Base-by-base conservation (phyloP, 2,888 invertebrate genomes). In the Hololepta plana region DNA sequence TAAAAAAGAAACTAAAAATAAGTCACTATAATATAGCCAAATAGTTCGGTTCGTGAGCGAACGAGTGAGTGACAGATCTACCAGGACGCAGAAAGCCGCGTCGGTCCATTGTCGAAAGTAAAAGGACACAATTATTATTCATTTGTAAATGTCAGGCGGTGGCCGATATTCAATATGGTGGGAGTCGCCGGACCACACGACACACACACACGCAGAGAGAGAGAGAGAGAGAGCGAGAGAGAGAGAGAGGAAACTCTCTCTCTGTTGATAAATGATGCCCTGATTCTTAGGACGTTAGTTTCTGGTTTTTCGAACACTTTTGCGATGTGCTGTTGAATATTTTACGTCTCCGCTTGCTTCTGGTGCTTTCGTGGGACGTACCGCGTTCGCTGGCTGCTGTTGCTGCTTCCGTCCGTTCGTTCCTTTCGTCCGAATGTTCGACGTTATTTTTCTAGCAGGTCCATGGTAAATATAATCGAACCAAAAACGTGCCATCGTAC, bases 41-140 rank as follows among this genome's bases (percentile, higher is more conserved):
- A n/a, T n/a, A n/a, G n/a, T n/a, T n/a, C n/a, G n/a, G n/a, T n/a
- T n/a, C n/a, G n/a, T n/a, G 28, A 23, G 17, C 25, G n/a, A 10
- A 28, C 28, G 23, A 24, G 24, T 17, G 23, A 28, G 19, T 24
- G 28, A 14, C 28, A 28, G 24, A 20, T 20, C 42, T 41, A 40
- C 43, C 39, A n/a, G 42, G 40, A 36, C 32, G 35, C 34, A 41
- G 38, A 42, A 44, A 43, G 41, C 42, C 41, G 42, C 40, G 41
- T 44, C 44, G 39, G 38, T 34, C 42, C 35, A 46, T 49, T 49
- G 47, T 49, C 40, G 46, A 49, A 49, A 49, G 50, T 50, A 49
- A 53, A 53, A 53, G 53, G 53, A 49, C 53, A 52, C 51, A 53
- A 55, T 54, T 53, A 53, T 53, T 53, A 53, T 55, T 54, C 55